Conservation (phyloP, 2,888 invertebrate species). For the Pegoplata infirma region DNA sequence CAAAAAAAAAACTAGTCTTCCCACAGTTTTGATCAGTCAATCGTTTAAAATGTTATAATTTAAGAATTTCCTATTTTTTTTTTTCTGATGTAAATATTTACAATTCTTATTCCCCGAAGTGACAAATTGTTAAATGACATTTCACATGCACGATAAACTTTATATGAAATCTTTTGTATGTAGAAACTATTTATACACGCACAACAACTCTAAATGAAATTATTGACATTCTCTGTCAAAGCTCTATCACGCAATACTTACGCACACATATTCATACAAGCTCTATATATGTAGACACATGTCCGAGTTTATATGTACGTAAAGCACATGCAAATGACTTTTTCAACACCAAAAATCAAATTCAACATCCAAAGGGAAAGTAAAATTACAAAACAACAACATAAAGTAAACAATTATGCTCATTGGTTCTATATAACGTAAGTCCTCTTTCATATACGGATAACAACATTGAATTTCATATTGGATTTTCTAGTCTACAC, state of each 20-base stretch:
- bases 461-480: not conserved
- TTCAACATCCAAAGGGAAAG: slow-evolving; percentile 33
- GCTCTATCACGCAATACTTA: slow-evolving; percentile 12
- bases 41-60: too few relatives aligned
- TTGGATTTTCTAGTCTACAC: not conserved
- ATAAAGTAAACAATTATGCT: slow-evolving; percentile 39
- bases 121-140: not conserved
- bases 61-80: too few relatives aligned
- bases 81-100: too few relatives aligned
- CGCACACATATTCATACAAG: too few relatives aligned
- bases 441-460: not conserved
- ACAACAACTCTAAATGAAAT: slow-evolving; percentile 46
- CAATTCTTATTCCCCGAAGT: not conserved
- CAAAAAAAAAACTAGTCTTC: too few relatives aligned
- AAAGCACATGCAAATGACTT: slow-evolving; percentile 59
- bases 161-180: not conserved
- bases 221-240: slow-evolving; percentile 33
- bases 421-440: too few relatives aligned
- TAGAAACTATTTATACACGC: too few relatives aligned
- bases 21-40: too few relatives aligned
- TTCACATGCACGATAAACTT: not conserved
- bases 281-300: too few relatives aligned
- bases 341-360: slow-evolving; percentile 57
- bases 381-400: slow-evolving; percentile 42
- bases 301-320: slow-evolving; percentile 10